Base-by-base conservation (phyloP, 2,113 vertebrate species). In the Grallaria varia region DNA sequence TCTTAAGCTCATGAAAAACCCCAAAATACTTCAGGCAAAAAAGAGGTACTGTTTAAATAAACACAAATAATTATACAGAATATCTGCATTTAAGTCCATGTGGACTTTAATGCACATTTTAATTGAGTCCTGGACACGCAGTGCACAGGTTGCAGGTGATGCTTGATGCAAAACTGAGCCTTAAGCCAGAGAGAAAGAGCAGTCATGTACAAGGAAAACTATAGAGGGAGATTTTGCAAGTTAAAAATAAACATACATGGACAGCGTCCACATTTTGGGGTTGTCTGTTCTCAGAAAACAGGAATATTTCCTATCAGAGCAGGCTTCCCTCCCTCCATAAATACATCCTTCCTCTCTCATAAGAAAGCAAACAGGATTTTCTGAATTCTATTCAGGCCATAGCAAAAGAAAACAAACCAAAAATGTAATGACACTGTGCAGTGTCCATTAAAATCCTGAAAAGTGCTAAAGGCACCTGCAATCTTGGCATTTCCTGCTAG, bases 391-490 rank as follows among this genome's bases (percentile, higher is more conserved):
- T 73, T 87, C 58, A 78, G 59, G 22, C 19, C n/a, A 58, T 1
- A 66, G 25, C 1, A 2, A 33, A 75, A 60, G 52, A 37, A 63
- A 47, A 49, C 28, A 44, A 55, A 33, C 14, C 8, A 28, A 42
- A 35, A 2, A 19, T 5, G 2, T 19, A 68, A 94, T 64, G 64
- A 84, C 37, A 66, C n/a, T 84, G 47, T 58, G 40, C n/a, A 53
- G n/a, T 12, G 18, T 18, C 86, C 75, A 95, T 75, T 79, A 94
- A 87, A 68, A 92, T 45, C 45, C 64, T 53, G 31, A 53, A 63
- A 89, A 85, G 35, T 53, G 62, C 73, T 84, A 44, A 75, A 89
- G 27, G 44, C 69, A 93, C 69, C 59, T 95, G 76, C 69, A 94
- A 93, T 91, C 37, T 69, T 79, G 69, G 53, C 45, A 84, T 75